Base-by-base conservation (phyloP, 2,113 vertebrate species). In the Phalacrocorax pelagicus region DNA sequence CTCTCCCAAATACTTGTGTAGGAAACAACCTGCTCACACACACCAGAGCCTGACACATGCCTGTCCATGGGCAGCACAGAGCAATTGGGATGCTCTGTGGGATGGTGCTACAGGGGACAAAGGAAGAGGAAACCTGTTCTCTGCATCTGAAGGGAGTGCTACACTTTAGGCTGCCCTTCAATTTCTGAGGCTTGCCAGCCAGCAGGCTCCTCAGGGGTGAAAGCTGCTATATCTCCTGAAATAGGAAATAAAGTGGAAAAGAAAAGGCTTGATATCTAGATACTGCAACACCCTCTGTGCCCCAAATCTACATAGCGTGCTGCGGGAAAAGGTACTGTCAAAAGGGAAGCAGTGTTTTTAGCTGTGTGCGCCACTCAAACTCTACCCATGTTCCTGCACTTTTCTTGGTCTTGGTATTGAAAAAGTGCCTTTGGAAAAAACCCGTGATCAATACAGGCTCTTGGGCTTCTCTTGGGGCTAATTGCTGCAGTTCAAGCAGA, bases 371-470 rank as follows among this genome's bases (percentile, higher is more conserved):
- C 27, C 58, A 81, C 52, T 84, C 78, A 59, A 80, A 59, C 74
- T 52, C 58, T 89, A 16, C 34, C 49, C 57, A 12, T 46, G 84
- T 69, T 66, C 51, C 75, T 77, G 81, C 51, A 79, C 47, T 92
- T 77, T 54, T 14, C 86, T 88, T 62, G 65, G 65, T 42, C 47
- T 65, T 81, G 79, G 10, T 52, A 78, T 44, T 94, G 84, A 94
- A 94, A 81, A 97, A 92, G 52, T 65, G 84, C 81, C 74, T 96
- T 94, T 89, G 83, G 94, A 92, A 96, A 80, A 80, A 82, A 2
- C 3, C n/a, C 59, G 63, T 42, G 94, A 97, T 95, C 97, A 92
- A 94, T 90, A 97, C 61, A 83, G 81, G 88, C 78, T 96, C 80
- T 94, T 57, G 91, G 92, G 58, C 78, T 95, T 95, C 96, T 95